Evolutionary conservation across 37 sponge, comb jelly and placozoan genomes (phyloP).

Genomic region (Aplysina aerophoba): DNA sequence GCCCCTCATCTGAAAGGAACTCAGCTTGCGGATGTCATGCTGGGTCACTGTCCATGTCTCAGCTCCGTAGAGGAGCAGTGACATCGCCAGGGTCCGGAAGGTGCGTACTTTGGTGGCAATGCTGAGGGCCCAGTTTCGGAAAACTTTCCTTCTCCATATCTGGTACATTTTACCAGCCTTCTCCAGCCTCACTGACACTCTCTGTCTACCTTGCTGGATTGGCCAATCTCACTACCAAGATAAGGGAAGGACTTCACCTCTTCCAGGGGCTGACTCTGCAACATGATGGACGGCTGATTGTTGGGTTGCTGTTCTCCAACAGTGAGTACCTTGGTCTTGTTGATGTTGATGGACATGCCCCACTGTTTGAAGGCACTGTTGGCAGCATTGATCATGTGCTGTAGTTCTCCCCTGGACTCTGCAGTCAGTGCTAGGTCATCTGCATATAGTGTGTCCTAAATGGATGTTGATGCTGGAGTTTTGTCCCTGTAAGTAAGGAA

Average conservation of each 20-base stretch:
- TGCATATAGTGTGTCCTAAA: slow-evolving; percentile 9
- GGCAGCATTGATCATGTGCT: background rate
- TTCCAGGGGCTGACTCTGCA: background rate
- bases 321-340: slow-evolving; percentile 26
- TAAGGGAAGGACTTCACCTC: slow-evolving; percentile 20
- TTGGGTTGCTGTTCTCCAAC: background rate
- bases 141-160: slow-evolving; percentile 27
- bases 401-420: background rate
- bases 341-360: background rate
- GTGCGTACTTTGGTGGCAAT: background rate
- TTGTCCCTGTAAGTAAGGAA: slow-evolving; percentile 20
- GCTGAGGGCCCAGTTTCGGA: slow-evolving; percentile 1
- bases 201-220: background rate
- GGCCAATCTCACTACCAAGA: slow-evolving; percentile 22
- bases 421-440: slow-evolving; percentile 21
- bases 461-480: background rate
- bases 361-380: background rate
- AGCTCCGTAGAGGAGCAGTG: slow-evolving; percentile 33
- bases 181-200: slow-evolving; percentile 7
- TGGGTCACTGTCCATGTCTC: slow-evolving; percentile 29
- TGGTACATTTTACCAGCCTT: slow-evolving; percentile 11
- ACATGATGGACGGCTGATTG: background rate
- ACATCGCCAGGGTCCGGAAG: background rate
- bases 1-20: slow-evolving; percentile 10
- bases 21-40: slow-evolving; percentile 17